A percentile compares a stretch with the other conserved stretches of the same genome.
Conservation (phyloP, 2,888 invertebrate genomes). For the Orchestes rusci region DNA sequence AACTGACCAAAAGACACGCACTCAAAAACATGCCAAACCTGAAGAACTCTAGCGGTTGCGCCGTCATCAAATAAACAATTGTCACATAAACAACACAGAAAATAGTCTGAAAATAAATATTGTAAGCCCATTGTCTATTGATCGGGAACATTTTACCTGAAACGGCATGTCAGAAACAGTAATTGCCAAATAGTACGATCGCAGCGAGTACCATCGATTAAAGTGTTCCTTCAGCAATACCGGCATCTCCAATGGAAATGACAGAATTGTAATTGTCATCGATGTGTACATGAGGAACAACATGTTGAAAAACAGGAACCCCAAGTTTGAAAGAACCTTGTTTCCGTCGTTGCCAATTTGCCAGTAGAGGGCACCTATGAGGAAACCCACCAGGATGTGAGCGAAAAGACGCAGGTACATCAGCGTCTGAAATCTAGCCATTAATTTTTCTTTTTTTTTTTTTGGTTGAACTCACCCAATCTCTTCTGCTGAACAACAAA, state of each 20-base stretch:
- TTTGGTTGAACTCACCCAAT: conserved; percentile 80
- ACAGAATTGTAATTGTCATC: conserved; percentile 98
- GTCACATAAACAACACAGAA: conserved; percentile 89
- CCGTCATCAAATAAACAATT: conserved; percentile 91
- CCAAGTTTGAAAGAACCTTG: conserved; percentile 92
- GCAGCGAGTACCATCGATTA: conserved; percentile 94
- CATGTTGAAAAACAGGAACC: conserved; percentile 97
- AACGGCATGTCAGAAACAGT: conserved; percentile 97
- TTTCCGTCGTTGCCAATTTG: conserved; percentile 94
- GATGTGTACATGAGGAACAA: conserved; percentile 98
- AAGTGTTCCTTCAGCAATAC: conserved; percentile 91
- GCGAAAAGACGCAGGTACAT: conserved; percentile 93
- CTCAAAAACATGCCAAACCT: conserved; percentile 85
- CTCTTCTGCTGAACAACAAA: conserved; percentile 75
- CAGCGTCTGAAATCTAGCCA: conserved; percentile 80
- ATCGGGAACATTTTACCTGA: conserved; percentile 58
- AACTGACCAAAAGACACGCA: conserved; percentile 82
- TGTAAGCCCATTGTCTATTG: neutral
- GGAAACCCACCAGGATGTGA: conserved; percentile 85
- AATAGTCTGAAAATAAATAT: conserved; percentile 63
- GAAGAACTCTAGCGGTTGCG: conserved; percentile 77
- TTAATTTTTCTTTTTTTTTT: too few species aligned
- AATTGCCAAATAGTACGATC: conserved; percentile 91
- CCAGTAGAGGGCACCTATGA: conserved; percentile 92
- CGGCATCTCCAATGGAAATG: conserved; percentile 94